These are phyloP conservation scores for Oxycera nigricornis DNA, from an alignment of 2,888 invertebrate species.

Conservation along the genomic window DNA sequence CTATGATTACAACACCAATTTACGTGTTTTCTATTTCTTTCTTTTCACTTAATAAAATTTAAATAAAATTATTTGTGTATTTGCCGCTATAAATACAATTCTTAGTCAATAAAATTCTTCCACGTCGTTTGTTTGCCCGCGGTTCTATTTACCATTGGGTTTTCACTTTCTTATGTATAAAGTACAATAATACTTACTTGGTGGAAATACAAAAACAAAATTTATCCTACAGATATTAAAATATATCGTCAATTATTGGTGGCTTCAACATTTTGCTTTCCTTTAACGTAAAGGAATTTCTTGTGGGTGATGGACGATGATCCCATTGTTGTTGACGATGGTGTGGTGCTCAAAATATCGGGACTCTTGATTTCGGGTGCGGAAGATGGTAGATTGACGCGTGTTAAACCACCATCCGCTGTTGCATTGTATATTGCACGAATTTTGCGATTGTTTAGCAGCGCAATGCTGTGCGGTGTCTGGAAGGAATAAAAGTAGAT, in stretches of 20 bases:
- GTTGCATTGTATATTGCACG: slow-evolving; percentile 44
- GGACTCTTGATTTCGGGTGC: background rate
- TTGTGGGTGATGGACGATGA: background rate
- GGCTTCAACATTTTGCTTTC: slow-evolving; percentile 17
- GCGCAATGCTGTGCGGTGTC: slow-evolving; percentile 27
- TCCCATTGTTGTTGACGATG: background rate
- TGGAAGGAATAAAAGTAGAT: background rate
- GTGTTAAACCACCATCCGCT: slow-evolving; percentile 26
- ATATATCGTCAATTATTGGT: slow-evolving; percentile 30
- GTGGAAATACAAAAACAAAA: slow-evolving; percentile 3
- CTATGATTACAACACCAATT: no score
- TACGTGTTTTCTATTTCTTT: no score
- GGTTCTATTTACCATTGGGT: no score
- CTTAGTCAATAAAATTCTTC: no score
- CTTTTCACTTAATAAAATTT: no score
- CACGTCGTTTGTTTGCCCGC: no score
- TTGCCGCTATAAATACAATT: no score
- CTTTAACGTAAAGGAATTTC: slow-evolving; percentile 36
- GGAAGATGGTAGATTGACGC: background rate
- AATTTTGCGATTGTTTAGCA: slow-evolving; percentile 38
- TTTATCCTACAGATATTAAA: slow-evolving; percentile 28
- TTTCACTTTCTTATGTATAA: no score
- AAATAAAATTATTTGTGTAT: no score
- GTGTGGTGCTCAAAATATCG: background rate
- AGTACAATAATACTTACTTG: background rate